Percentiles rank a stretch among this genome's conserved stretches.
phyloP scores from a whole-genome alignment of 1,140 invertebrate genomes.

The Littorina saxatilis region DNA sequence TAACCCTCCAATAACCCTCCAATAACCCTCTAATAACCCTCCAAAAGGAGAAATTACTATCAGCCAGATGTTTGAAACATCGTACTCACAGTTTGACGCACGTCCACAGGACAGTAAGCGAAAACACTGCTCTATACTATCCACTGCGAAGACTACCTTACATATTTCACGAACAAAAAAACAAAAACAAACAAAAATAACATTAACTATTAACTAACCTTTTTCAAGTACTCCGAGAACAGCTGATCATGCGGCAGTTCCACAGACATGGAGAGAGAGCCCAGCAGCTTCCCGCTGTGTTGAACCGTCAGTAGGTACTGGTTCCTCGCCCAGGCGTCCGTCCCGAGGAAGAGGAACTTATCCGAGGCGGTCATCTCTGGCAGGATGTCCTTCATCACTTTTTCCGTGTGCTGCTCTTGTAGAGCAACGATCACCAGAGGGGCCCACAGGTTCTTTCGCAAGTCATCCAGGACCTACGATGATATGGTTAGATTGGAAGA shows the following conservation, averaged over 20 bases:
- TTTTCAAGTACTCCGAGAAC: neutral
- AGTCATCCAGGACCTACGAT: slow-evolving; percentile 28
- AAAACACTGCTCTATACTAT: too few species aligned
- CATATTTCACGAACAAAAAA: too few species aligned
- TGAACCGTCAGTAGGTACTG: neutral
- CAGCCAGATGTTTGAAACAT: too few species aligned
- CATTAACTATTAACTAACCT: too few species aligned
- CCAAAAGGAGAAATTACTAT: too few species aligned
- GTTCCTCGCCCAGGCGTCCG: slow-evolving; percentile 22
- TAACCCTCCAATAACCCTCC: too few species aligned
- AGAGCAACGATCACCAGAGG: slow-evolving; percentile 40
- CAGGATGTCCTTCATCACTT: slow-evolving; percentile 23
- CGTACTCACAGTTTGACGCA: too few species aligned
- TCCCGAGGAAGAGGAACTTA: slow-evolving; percentile 28
- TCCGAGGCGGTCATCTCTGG: slow-evolving; percentile 9
- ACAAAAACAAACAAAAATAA: too few species aligned
- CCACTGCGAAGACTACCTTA: too few species aligned
- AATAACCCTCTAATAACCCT: too few species aligned
- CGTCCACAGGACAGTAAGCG: too few species aligned
- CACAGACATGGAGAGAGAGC: neutral
- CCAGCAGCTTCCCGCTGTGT: neutral
- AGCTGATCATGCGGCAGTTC: neutral
- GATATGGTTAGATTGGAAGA: too few species aligned
- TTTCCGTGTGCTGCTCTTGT: neutral
- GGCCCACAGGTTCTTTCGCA: slow-evolving; percentile 23